These are phyloP conservation scores for Uloborus diversus DNA, from an alignment of 1,140 invertebrate species.

Conservation along the genomic window DNA sequence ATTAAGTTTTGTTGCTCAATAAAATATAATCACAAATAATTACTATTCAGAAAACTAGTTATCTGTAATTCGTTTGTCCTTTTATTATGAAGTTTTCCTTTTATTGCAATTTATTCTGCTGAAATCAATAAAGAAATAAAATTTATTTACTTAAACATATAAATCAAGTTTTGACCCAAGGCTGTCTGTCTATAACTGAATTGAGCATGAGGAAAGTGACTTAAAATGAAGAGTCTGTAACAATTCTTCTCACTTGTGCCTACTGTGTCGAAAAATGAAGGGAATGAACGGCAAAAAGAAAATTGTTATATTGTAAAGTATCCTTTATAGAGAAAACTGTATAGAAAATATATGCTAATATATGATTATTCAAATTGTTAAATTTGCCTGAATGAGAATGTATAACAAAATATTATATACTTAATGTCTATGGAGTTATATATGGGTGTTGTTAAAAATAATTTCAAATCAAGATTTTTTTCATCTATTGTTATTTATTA, in stretches of 20 bases:
- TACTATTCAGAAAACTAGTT: too few species aligned
- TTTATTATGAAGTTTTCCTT: too few species aligned
- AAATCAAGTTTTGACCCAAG: too few species aligned
- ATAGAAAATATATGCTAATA: not conserved
- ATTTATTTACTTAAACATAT: too few species aligned
- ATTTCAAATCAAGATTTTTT: constrained; percentile 32
- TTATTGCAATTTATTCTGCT: too few species aligned
- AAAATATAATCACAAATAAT: too few species aligned
- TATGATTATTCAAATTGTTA: constrained; percentile 23
- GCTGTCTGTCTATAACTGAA: too few species aligned
- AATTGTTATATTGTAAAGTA: not conserved
- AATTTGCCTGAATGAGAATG: constrained; percentile 40
- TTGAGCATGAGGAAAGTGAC: too few species aligned
- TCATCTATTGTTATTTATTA: constrained; percentile 6
- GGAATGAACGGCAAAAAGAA: not conserved
- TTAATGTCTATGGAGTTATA: constrained; percentile 18
- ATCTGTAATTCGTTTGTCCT: too few species aligned
- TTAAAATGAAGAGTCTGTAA: too few species aligned
- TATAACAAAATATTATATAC: constrained; percentile 36
- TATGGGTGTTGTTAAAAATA: constrained; percentile 46
- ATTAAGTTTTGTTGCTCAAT: too few species aligned
- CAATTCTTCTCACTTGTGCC: not conserved
- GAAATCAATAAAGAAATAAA: too few species aligned
- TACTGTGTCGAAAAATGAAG: not conserved
- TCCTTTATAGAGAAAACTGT: not conserved